Evolutionary conservation across 2,888 invertebrate species (phyloP).

Genomic region (Drosophila peninsularis): DNA sequence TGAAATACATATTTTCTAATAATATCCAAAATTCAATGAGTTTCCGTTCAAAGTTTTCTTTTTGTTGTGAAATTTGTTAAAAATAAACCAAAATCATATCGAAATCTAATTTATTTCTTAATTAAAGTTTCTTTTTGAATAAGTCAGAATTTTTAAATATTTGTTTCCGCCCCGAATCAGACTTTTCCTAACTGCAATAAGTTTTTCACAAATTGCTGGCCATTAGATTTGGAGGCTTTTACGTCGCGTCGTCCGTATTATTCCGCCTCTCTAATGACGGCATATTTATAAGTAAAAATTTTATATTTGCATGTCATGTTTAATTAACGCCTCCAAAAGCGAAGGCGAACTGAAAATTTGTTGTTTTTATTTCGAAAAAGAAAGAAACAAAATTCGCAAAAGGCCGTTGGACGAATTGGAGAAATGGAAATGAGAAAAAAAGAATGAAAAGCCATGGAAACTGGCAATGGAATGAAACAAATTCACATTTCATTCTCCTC

Average conservation of each 20-base stretch:
- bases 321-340: conserved; percentile 72
- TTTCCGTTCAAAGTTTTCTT: neutral
- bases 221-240: conserved; percentile 24
- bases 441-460: conserved; percentile 57
- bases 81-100: neutral
- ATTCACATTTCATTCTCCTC: conserved; percentile 66
- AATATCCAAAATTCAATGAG: neutral
- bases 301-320: conserved; percentile 78
- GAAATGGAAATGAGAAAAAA: conserved; percentile 51
- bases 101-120: neutral
- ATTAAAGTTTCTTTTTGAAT: neutral
- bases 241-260: conserved; percentile 21
- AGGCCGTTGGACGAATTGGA: conserved; percentile 48
- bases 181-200: conserved; percentile 21
- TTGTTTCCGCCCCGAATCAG: neutral
- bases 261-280: conserved; percentile 45
- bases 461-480: conserved; percentile 76
- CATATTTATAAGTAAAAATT: conserved; percentile 69
- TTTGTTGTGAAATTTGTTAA: neutral
- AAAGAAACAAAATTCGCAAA: conserved; percentile 41
- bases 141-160: neutral
- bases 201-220: conserved; percentile 19
- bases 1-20: conserved; percentile 4
- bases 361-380: conserved; percentile 40
- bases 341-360: conserved; percentile 28